Conservation (phyloP, 2,888 invertebrate species). For the Salticus scenicus region DNA sequence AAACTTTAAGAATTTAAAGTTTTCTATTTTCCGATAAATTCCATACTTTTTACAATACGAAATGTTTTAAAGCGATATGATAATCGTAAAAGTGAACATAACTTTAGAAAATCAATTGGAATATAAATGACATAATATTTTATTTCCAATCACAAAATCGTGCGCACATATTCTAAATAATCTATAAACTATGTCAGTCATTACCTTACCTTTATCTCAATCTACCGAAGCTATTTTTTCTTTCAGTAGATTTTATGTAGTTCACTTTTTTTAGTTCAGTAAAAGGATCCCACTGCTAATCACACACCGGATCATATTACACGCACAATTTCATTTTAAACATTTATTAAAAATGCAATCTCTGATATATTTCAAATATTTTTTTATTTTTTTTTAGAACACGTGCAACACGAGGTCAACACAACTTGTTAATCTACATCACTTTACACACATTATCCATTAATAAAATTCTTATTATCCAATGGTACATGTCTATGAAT, state of each 20-base stretch:
- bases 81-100: too few species aligned
- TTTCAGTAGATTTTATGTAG: background rate
- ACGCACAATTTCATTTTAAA: background rate
- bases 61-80: too few species aligned
- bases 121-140: too few species aligned
- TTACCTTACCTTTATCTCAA: background rate
- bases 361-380: background rate
- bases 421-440: background rate
- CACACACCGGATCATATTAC: background rate
- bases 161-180: too few species aligned
- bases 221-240: slow-evolving; percentile 4
- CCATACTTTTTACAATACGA: too few species aligned
- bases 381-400: background rate
- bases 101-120: too few species aligned
- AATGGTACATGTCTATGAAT: slow-evolving; percentile 3
- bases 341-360: background rate
- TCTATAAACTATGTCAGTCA: too few species aligned
- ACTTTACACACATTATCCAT: background rate
- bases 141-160: too few species aligned
- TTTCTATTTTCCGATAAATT: too few species aligned
- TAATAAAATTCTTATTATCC: background rate
- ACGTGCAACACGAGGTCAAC: background rate
- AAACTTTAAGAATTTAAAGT: too few species aligned
- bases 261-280: background rate
- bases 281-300: background rate